Conservation (phyloP, 2,888 invertebrate species). For the Nomada fabriciana region DNA sequence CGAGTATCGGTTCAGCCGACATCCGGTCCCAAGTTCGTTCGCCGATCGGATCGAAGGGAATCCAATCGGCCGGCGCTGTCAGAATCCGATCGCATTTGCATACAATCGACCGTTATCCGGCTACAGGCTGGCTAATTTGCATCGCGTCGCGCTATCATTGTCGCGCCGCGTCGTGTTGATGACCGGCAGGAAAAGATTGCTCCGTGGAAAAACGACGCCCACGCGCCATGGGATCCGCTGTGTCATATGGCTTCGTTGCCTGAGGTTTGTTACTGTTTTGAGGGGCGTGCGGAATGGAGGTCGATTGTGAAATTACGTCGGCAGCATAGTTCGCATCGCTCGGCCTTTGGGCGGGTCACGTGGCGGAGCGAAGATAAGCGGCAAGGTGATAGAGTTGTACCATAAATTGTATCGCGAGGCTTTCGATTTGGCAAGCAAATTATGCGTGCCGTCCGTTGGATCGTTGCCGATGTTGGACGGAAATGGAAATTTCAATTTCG, state of each 20-base stretch:
- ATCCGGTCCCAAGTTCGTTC: slow-evolving; percentile 62
- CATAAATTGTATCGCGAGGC: not conserved
- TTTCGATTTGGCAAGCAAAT: not conserved
- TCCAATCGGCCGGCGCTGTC: slow-evolving; percentile 56
- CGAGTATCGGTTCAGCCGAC: slow-evolving; percentile 53
- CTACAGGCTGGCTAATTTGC: slow-evolving; percentile 65
- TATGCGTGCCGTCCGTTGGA: not conserved
- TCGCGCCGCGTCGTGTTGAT: slow-evolving; percentile 51
- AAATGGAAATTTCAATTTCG: not conserved
- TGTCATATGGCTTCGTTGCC: not conserved
- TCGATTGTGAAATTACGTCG: not conserved
- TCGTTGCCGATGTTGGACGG: not conserved
- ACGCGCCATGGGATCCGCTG: slow-evolving; percentile 9
- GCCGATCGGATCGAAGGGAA: slow-evolving; percentile 55
- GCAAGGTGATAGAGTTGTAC: not conserved
- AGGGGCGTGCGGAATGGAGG: not conserved
- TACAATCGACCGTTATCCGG: slow-evolving; percentile 75
- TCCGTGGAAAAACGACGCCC: slow-evolving; percentile 18
- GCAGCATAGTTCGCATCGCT: not conserved
- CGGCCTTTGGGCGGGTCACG: not conserved
- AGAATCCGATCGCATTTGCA: slow-evolving; percentile 74
- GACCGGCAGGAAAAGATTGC: slow-evolving; percentile 30
- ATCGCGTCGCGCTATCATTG: slow-evolving; percentile 59
- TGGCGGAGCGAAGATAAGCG: not conserved
- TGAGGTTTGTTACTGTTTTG: not conserved